phyloP scores from a whole-genome alignment of 2,113 vertebrate genomes.

The Sylvia atricapilla region DNA sequence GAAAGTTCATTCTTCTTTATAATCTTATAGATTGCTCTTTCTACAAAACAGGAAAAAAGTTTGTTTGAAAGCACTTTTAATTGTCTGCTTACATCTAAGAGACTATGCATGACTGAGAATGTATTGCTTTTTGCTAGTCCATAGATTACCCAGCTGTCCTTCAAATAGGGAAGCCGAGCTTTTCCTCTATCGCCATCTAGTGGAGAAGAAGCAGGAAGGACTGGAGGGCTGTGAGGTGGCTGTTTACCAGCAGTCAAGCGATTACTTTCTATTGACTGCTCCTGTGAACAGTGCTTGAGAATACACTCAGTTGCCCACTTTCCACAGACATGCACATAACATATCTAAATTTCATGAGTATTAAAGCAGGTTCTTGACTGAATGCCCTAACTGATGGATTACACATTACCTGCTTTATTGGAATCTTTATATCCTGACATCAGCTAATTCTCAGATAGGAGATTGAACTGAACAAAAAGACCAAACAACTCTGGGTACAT shows the following conservation, averaged over 20 bases:
- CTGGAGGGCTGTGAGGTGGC: not conserved
- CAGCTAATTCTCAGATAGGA: not conserved
- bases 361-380: not conserved
- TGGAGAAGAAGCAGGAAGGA: not conserved
- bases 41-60: too few relatives aligned
- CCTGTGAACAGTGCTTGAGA: not conserved
- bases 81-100: too few relatives aligned
- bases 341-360: fast-evolving
- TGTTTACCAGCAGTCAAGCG: not conserved
- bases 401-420: not conserved
- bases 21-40: too few relatives aligned
- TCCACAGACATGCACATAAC: not conserved
- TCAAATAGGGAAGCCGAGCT: not conserved
- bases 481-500: not conserved
- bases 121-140: too few relatives aligned
- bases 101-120: too few relatives aligned
- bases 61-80: too few relatives aligned
- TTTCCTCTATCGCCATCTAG: not conserved
- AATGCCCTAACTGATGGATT: not conserved
- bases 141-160: too few relatives aligned
- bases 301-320: not conserved
- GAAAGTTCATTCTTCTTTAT: too few relatives aligned
- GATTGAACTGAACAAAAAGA: not conserved
- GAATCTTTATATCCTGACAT: not conserved
- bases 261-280: not conserved